These are phyloP conservation scores for Petroica traversi DNA, from an alignment of 2,113 vertebrate genomes.

Conservation along the genomic window DNA sequence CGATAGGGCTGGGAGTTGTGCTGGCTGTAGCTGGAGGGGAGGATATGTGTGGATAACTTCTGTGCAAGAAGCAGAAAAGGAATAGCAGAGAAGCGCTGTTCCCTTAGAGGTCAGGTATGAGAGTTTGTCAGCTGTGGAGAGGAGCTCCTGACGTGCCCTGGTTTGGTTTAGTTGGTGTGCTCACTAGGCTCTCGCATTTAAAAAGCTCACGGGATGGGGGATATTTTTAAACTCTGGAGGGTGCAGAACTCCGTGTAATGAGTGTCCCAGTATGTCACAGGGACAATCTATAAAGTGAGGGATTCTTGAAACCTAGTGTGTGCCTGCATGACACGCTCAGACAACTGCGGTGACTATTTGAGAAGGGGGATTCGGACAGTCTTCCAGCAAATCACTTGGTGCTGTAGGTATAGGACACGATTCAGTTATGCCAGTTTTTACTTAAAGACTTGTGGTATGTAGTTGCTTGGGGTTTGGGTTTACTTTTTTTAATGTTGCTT, in stretches of 20 bases:
- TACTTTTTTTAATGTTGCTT: background rate
- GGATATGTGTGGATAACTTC: background rate
- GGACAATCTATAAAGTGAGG: background rate
- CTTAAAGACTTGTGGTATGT: background rate
- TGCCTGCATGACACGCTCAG: background rate
- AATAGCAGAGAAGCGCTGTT: background rate
- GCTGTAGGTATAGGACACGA: background rate
- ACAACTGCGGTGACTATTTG: fast-evolving
- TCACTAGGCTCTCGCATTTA: background rate
- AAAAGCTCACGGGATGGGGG: background rate
- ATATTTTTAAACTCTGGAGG: background rate
- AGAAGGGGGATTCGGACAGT: background rate
- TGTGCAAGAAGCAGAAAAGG: background rate
- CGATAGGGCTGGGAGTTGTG: background rate
- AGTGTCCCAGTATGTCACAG: background rate
- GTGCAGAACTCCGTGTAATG: fast-evolving
- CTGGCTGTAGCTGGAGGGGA: background rate
- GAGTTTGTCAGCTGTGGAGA: background rate
- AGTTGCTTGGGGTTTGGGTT: background rate
- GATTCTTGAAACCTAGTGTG: background rate
- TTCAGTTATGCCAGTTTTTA: background rate
- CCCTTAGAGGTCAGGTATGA: background rate
- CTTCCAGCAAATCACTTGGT: fast-evolving
- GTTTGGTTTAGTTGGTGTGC: background rate
- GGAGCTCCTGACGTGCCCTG: background rate